A percentile compares a stretch with the other conserved stretches of the same genome.
Conservation (phyloP, 2,888 invertebrate genomes). For the Orthosia incerta region DNA sequence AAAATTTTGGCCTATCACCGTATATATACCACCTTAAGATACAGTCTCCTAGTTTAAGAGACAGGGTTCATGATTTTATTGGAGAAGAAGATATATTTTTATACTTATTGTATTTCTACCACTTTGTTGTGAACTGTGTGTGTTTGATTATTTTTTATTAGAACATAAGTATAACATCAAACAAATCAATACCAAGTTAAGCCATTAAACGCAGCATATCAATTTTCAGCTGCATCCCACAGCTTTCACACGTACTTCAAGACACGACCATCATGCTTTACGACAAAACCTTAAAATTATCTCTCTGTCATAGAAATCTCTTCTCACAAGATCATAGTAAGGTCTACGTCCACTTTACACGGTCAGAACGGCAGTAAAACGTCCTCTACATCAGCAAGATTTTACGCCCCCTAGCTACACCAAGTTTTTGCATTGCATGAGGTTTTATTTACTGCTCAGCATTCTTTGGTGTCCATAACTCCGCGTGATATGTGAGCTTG, state of each 20-base stretch:
- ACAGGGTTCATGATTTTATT: no score
- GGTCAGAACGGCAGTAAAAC: slow-evolving; percentile 59
- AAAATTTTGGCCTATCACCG: no score
- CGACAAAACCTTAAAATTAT: not conserved
- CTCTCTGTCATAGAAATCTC: not conserved
- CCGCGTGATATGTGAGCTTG: slow-evolving; percentile 11
- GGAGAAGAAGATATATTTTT: no score
- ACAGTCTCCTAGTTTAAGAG: no score
- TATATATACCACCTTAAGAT: no score
- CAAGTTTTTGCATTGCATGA: slow-evolving; percentile 47
- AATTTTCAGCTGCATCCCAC: not conserved
- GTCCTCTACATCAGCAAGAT: slow-evolving; percentile 62
- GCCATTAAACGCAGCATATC: no score
- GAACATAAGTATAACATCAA: no score
- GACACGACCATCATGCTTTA: not conserved
- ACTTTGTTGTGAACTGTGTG: no score
- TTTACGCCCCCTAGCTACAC: slow-evolving; percentile 41
- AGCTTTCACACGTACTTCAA: not conserved
- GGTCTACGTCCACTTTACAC: slow-evolving; percentile 32
- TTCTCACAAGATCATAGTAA: slow-evolving; percentile 25
- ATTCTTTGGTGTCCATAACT: not conserved
- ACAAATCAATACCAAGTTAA: no score
- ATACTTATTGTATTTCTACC: no score
- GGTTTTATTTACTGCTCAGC: slow-evolving; percentile 36
- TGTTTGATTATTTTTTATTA: no score